Evolutionary conservation across 1,140 invertebrate genomes (phyloP).

Genomic region (Rhynchophorus ferrugineus): DNA sequence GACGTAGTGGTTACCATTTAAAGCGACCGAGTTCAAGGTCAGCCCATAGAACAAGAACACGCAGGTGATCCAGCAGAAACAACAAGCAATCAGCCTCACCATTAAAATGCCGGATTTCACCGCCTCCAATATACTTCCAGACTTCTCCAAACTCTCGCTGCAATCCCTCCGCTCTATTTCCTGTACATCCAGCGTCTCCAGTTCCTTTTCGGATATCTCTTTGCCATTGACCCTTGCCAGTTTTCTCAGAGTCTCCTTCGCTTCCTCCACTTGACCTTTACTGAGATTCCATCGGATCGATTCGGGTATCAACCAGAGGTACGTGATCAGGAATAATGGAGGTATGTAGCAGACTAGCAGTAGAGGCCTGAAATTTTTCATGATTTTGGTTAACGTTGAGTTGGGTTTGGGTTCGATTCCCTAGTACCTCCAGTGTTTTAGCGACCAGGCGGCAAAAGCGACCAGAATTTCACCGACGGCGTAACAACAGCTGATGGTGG

Average conservation of each 20-base stretch:
- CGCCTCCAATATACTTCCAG: slow-evolving; percentile 39
- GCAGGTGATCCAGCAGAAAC: slow-evolving; percentile 61
- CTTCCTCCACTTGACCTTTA: slow-evolving; percentile 46
- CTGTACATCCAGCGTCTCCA: slow-evolving; percentile 37
- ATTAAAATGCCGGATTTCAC: slow-evolving; percentile 50
- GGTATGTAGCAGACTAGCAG: slow-evolving; percentile 41
- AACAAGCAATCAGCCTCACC: slow-evolving; percentile 54
- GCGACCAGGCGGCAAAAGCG: slow-evolving; percentile 63
- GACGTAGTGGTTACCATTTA: slow-evolving; percentile 62
- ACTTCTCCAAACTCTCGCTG: slow-evolving; percentile 7
- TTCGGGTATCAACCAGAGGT: slow-evolving; percentile 44
- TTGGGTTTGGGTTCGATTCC: too few relatives aligned
- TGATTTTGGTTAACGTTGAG: background rate
- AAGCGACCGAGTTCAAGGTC: slow-evolving; percentile 67
- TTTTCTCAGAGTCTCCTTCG: slow-evolving; percentile 37
- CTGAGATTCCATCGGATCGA: slow-evolving; percentile 46
- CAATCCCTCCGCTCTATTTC: slow-evolving; percentile 3
- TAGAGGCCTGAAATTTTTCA: slow-evolving; percentile 37
- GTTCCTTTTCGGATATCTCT: slow-evolving; percentile 46
- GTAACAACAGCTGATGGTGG: slow-evolving; percentile 61
- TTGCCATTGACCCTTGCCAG: slow-evolving; percentile 55
- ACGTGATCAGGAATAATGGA: slow-evolving; percentile 29
- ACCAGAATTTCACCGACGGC: slow-evolving; percentile 66
- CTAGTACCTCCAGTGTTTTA: slow-evolving; percentile 58
- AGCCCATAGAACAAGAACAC: slow-evolving; percentile 75